Conservation (phyloP, 2,888 invertebrate genomes). For the Hartigia nigra region DNA sequence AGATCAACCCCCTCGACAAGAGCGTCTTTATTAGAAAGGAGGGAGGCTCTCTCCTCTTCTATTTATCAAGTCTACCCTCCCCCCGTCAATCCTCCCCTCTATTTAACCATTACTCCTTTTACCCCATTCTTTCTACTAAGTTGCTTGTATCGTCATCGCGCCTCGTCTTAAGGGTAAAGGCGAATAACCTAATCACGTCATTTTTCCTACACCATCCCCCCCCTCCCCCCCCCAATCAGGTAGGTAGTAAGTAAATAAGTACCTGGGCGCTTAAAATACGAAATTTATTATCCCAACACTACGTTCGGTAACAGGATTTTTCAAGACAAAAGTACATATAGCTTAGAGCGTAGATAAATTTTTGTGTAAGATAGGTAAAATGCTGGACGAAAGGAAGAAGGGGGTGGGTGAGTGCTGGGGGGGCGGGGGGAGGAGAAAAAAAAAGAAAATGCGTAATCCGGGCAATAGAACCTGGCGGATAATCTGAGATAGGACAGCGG, state of each 20-base stretch:
- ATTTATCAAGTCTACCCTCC: slow-evolving; percentile 59
- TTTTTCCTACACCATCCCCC: background rate
- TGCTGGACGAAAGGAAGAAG: slow-evolving; percentile 19
- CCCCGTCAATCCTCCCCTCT: background rate
- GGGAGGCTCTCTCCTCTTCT: slow-evolving; percentile 46
- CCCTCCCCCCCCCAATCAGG: background rate
- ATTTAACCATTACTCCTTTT: slow-evolving; percentile 28
- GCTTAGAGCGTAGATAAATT: background rate
- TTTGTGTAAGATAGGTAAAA: background rate
- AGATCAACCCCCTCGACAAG: slow-evolving; percentile 63
- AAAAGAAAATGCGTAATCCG: slow-evolving; percentile 58
- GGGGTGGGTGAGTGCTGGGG: too few relatives aligned
- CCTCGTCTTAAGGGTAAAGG: background rate
- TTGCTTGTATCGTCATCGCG: slow-evolving; percentile 23
- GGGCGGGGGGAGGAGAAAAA: slow-evolving; percentile 34
- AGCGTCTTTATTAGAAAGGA: slow-evolving; percentile 65
- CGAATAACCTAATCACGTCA: background rate
- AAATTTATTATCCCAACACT: background rate
- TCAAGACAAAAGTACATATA: background rate
- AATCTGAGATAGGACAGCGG: slow-evolving; percentile 55
- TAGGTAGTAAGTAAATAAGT: background rate
- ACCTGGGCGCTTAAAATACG: background rate
- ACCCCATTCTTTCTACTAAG: slow-evolving; percentile 22
- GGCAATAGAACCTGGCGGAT: slow-evolving; percentile 57
- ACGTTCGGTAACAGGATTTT: slow-evolving; percentile 9